Evolutionary conservation across 1,140 invertebrate genomes (phyloP), one percentile per base, ranked within the genome.

Genomic region (Nomia melanderi): DNA sequence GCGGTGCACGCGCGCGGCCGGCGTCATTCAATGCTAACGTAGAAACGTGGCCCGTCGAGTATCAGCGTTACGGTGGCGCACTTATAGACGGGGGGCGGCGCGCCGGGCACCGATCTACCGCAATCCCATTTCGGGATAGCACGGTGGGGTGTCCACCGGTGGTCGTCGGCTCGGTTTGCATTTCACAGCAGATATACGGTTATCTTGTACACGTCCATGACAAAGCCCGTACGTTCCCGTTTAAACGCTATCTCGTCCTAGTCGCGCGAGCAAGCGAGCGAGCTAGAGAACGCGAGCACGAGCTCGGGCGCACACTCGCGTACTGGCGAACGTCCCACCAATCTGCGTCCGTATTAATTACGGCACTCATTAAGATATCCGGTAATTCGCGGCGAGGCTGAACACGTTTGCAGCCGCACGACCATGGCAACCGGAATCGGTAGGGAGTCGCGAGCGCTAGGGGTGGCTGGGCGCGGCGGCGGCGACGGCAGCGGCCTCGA

Each of bases 301-400:
- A n/a, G n/a, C n/a, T n/a, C n/a, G n/a, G n/a, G n/a, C n/a, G n/a
- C n/a, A n/a, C n/a, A n/a, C n/a, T n/a, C 74, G 70, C 72, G 60
- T 53, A 71, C 79, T 75, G 60, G 53, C 82, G 72, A 84, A 85
- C 87, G 85, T 88, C 87, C 86, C 86, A 86, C 88, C 89, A 90
- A 92, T 92, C 90, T 88, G 86, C 86, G 88, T 91, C 84, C 88
- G 88, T 91, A 91, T 92, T 92, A 92, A 92, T 91, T 92, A 92
- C 90, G 88, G 87, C 87, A 91, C 89, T 92, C 90, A 91, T 92
- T 92, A 91, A 92, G 91, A 91, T 92, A 92, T 91, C 90, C 88
- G 87, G 90, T 85, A 85, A 85, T 85, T 85, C 83, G 82, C 79
- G 83, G 82, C 71, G 76, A 78, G 75, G 63, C 59, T 64, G 83